Base-by-base conservation (phyloP, 2,888 invertebrate genomes). In the Eueremaeus valkanovi region DNA sequence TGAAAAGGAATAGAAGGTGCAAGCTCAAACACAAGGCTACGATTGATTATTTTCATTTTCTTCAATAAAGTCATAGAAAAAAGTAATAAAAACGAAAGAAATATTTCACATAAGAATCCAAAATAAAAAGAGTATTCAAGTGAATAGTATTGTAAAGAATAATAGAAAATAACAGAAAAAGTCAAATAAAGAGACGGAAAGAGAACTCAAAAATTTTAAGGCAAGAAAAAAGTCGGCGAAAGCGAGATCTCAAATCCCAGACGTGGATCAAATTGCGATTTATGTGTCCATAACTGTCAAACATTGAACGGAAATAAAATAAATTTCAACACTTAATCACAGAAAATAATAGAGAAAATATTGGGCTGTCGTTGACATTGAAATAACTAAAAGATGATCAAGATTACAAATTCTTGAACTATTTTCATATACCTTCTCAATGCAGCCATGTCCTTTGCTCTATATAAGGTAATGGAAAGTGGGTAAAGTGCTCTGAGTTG, bases 201-300 rank as follows among this genome's bases (percentile, higher is more conserved):
- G 63, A n/a, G n/a, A 63, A 18, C 21, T 9, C 8, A 63, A 36
- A 21, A 63, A 29, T 33, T 63, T 63, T 33, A 29, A 33, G 33
- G 63, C 24, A 33, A 33, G 27, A 55, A 27, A 36, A 36, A 36
- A 36, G 6, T 36, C 9, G 6, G 1, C 33, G 31, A 3, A n/a
- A 18, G n/a, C 16, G 29, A 33, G 33, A 36, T 33, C 29, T 21
- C 13, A 63, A 63, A 63, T 27, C 61, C 63, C 29, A n/a, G 29
- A 33, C 51, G 27, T 27, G 36, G 63, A 63, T 63, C 63, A 63
- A 63, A 36, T 63, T 63, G 21, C 63, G 36, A 63, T 63, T 63
- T 63, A 63, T 63, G 63, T 63, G 33, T 63, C 63, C 63, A 63
- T 63, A 33, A 33, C 63, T 63, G 63, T 63, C 63, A 63, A 33